phyloP scores from a whole-genome alignment of 2,888 invertebrate species.

The Melangyna quadrimaculata region DNA sequence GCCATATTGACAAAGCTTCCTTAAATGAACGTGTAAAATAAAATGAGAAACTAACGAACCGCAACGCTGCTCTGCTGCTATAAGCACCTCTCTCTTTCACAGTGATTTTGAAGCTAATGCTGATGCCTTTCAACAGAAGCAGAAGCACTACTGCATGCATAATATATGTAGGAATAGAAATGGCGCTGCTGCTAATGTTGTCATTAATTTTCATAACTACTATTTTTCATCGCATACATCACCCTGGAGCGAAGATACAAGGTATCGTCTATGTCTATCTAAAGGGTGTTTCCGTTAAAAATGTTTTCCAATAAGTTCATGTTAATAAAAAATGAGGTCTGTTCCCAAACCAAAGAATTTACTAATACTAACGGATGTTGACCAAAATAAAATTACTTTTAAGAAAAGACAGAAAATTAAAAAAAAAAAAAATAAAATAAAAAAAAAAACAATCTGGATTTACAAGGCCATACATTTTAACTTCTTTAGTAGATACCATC shows the following conservation, averaged over 20 bases:
- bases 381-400: too few relatives aligned
- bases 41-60: constrained; percentile 66
- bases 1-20: neutral
- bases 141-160: neutral
- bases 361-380: too few relatives aligned
- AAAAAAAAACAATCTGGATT: too few relatives aligned
- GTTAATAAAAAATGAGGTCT: too few relatives aligned
- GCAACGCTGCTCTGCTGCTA: constrained; percentile 35
- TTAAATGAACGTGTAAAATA: constrained; percentile 62
- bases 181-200: constrained; percentile 62
- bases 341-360: too few relatives aligned
- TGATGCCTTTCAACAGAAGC: constrained; percentile 29
- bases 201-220: constrained; percentile 72
- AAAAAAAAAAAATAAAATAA: too few relatives aligned
- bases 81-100: constrained; percentile 48
- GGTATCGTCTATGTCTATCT: neutral
- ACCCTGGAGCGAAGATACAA: neutral
- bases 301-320: neutral
- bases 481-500: too few relatives aligned
- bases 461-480: too few relatives aligned
- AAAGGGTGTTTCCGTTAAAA: neutral
- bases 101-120: constrained; percentile 26
- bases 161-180: constrained; percentile 17
- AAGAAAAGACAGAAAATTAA: too few relatives aligned
- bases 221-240: constrained; percentile 53